phyloP scores from a whole-genome alignment of 2,113 vertebrate genomes.

The Recurvirostra avosetta region DNA sequence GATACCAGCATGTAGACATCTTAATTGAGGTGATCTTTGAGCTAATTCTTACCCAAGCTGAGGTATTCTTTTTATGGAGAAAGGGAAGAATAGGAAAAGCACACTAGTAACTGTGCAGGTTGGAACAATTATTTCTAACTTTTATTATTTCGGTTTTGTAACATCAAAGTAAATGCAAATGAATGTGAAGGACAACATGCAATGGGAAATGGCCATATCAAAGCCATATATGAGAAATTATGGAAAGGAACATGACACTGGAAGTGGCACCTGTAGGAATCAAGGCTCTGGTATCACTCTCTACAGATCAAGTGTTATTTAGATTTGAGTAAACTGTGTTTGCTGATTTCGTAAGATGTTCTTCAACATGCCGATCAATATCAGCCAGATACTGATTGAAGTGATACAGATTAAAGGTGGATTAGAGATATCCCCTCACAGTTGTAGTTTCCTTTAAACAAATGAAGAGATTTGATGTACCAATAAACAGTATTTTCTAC shows the following conservation, averaged over 20 bases:
- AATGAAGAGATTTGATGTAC: neutral
- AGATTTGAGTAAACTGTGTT: neutral
- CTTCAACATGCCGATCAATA: neutral
- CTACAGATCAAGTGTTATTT: neutral
- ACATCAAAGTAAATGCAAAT: neutral
- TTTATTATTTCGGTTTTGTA: neutral
- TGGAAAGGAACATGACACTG: neutral
- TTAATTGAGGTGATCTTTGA: neutral
- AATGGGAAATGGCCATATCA: neutral
- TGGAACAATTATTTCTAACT: neutral
- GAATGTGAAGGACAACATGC: neutral
- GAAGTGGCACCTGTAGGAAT: neutral
- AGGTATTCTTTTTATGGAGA: neutral
- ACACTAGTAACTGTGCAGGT: neutral
- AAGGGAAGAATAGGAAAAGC: neutral
- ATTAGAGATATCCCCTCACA: neutral
- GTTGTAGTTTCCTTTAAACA: neutral
- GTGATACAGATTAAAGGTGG: neutral
- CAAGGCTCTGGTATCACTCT: neutral
- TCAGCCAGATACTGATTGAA: neutral
- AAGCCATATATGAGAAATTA: neutral
- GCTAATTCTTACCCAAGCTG: neutral
- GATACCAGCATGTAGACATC: neutral
- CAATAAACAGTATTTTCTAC: conserved; percentile 26
- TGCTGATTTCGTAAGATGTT: neutral